Conservation (phyloP, 2,888 invertebrate species). For the Ennomos quercinarius region DNA sequence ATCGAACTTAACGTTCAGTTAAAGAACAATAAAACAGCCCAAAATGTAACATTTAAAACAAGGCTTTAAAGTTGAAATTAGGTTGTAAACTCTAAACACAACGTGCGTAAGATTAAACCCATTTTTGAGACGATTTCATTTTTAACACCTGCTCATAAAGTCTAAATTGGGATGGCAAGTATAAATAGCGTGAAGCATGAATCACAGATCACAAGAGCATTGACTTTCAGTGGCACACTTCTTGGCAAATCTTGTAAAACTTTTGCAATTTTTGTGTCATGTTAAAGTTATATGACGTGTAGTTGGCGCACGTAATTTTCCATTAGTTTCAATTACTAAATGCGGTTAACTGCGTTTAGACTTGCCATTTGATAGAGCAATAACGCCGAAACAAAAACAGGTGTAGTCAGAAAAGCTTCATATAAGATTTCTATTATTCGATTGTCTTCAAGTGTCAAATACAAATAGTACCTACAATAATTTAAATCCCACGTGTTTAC, state of each 20-base stretch:
- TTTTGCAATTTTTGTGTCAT: constrained; percentile 19
- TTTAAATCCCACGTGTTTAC: constrained; percentile 30
- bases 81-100: no score
- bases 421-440: background rate
- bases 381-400: no score
- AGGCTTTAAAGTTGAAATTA: constrained; percentile 13
- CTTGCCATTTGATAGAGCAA: no score
- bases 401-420: no score
- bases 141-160: constrained; percentile 22
- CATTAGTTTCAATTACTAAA: no score
- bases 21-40: constrained; percentile 10
- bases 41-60: constrained; percentile 9
- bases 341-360: no score
- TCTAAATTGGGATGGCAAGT: constrained; percentile 25
- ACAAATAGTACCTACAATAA: constrained; percentile 20
- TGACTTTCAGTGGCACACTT: constrained; percentile 49
- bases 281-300: background rate
- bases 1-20: constrained; percentile 19
- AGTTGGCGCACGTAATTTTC: background rate
- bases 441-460: background rate
- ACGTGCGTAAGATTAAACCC: constrained; percentile 1
- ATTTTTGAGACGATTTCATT: constrained; percentile 17
- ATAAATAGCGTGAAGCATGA: constrained; percentile 38
- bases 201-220: constrained; percentile 37
- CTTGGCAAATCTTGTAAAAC: constrained; percentile 36